Base-by-base conservation (phyloP, 2,888 invertebrate genomes). In the Galeopsomyia nigrocyanea region DNA sequence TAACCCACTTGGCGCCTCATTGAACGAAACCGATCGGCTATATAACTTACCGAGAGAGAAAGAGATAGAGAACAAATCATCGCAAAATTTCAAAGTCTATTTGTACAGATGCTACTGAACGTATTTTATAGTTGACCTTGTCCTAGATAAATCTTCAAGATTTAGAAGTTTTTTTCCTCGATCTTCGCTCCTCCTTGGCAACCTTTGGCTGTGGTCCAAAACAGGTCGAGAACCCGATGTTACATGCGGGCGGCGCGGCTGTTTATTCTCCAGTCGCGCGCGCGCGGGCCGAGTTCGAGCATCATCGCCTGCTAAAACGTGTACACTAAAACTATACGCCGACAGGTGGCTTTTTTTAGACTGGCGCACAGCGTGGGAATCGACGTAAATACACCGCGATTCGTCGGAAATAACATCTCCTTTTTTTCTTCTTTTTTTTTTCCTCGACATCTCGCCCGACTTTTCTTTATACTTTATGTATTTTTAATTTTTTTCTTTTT, bases 71-170 rank as follows among this genome's bases (percentile, higher is more conserved):
- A 39, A 39, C 10, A 9, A 39, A 10, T 10, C 5, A 13, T 39
- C 39, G 39, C 10, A 39, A 26, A 10, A 39, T 39, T n/a, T 13
- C 39, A 39, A 9, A 39, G 39, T 61, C 49, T 65, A 68, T 68
- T 65, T 68, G 65, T 61, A 65, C 58, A 51, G 49, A 19, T 53
- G 53, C 53, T 53, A 53, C 64, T 60, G 72, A 49, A 61, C 61
- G 55, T 56, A 61, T 68, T n/a, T n/a, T 55, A 61, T 65, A 60
- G 49, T 53, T 31, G 68, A 68, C 68, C 73, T 73, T 73, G 73
- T 61, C 64, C 73, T 26, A 64, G 17, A 73, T 73, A 56, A 53
- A 19, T 7, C 53, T 39, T 39, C 39, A 39, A 7, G 39, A 39
- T 9, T 10, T 21, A 22, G 13, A 17, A 21, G 22, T 50, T 14